Percentiles rank a stretch among this genome's conserved stretches.
Evolutionary conservation across 2,888 invertebrate species (phyloP).

Genomic region (Phalera bucephala): DNA sequence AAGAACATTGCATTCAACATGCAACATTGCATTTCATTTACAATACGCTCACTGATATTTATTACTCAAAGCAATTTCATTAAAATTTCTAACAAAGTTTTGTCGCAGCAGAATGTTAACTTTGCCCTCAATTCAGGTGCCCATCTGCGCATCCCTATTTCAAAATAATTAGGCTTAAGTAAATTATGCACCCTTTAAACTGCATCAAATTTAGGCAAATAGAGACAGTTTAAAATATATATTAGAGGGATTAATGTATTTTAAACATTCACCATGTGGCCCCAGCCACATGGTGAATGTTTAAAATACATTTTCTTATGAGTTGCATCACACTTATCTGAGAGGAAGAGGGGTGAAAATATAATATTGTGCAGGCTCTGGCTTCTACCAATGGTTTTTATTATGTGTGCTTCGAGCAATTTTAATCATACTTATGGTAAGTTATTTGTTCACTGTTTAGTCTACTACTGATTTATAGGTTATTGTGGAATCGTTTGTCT

Average conservation of each 20-base stretch:
- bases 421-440: constrained; percentile 29
- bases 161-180: constrained; percentile 77
- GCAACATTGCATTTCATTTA: too few species aligned
- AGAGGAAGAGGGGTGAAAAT: constrained; percentile 48
- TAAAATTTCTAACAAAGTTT: constrained; percentile 58
- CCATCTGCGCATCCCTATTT: constrained; percentile 78
- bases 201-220: constrained; percentile 76
- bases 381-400: constrained; percentile 35
- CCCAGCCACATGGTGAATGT: constrained; percentile 69
- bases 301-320: constrained; percentile 66
- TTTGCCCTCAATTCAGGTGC: constrained; percentile 54
- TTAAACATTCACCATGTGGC: too few species aligned
- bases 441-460: too few species aligned
- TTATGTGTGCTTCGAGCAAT: constrained; percentile 24
- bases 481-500: too few species aligned
- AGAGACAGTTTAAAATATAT: constrained; percentile 66
- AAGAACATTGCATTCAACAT: too few species aligned
- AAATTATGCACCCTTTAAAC: constrained; percentile 81
- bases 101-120: constrained; percentile 55
- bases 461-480: too few species aligned
- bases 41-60: constrained; percentile 31
- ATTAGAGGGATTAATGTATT: constrained; percentile 62
- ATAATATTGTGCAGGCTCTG: constrained; percentile 52
- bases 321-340: constrained; percentile 49
- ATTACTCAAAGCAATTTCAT: constrained; percentile 57